Evolutionary conservation across 2,888 invertebrate species (phyloP), one percentile per base, ranked within the genome.

Genomic region (Belgica antarctica): DNA sequence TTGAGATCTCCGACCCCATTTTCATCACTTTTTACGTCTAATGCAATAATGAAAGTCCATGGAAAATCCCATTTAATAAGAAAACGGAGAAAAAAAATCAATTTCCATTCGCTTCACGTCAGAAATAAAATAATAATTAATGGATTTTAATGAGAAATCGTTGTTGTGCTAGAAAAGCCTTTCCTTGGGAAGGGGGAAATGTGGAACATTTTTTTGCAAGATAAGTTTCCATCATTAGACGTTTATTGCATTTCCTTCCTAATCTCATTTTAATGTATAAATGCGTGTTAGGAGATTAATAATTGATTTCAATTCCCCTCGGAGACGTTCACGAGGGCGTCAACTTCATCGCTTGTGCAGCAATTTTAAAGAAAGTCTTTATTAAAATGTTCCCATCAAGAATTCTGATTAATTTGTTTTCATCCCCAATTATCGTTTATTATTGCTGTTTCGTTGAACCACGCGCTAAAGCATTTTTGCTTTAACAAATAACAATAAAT

Each of bases 131-230:
- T 24, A 28, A 61, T 61, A 61, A 61, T 61, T 61, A 61, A 61
- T 61, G 61, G 25, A 25, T 15, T 61, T 61, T 61, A 61, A 61
- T 61, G 61, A 61, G 61, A 61, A 61, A 61, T 61, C 61, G 61
- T 15, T 61, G 61, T 61, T 41, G 15, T 41, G 41, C 41, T 41
- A 3, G 15, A 3, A 15, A 41, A 41, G 12, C 41, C 15, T 4
- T 41, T 12, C 3, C 5, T 31, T 8, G 34, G 34, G 34, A 31
- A 31, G 12, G 34, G 12, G 12, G 12, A 31, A 8, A 12, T 31
- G 41, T 12, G 41, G 41, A 41, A 41, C 10, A 41, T 41, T 41
- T 3, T 41, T 41, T 41, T 15, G 15, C 15, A 4, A 41, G 41
- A 41, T 41, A 41, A n/a, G 12, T 41, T 41, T 41, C 41, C 15